phyloP scores from a whole-genome alignment of 2,113 vertebrate genomes.

The Ophthalmolycus amberensis region DNA sequence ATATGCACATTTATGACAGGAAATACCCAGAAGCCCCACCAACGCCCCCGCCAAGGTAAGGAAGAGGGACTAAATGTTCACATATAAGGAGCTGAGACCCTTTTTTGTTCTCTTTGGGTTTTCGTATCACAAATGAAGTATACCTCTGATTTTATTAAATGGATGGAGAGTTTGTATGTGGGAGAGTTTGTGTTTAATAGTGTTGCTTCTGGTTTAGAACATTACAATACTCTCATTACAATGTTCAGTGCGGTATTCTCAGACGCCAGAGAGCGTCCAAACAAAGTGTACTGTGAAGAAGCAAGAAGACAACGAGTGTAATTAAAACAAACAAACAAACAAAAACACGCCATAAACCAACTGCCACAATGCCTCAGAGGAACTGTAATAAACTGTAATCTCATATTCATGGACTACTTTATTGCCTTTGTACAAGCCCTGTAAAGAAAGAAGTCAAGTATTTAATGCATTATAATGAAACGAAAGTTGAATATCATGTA shows the following conservation, averaged over 20 bases:
- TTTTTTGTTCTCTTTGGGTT: not conserved
- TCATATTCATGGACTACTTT: no score
- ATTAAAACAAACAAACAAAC: no score
- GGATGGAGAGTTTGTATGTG: not conserved
- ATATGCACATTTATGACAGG: conserved; percentile 89
- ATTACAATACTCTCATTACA: not conserved
- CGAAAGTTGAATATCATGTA: not conserved
- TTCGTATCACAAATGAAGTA: not conserved
- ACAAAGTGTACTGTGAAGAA: not conserved
- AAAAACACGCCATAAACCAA: not conserved
- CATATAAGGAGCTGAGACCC: not conserved
- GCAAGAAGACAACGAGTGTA: not conserved
- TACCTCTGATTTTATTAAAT: not conserved
- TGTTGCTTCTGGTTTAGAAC: not conserved
- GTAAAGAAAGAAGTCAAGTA: not conserved
- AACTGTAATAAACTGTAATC: no score
- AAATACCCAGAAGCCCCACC: conserved; percentile 86
- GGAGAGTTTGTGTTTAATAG: not conserved
- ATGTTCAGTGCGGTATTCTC: not conserved
- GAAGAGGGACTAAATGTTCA: not conserved
- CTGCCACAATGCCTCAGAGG: not conserved
- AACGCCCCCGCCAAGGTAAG: conserved; percentile 89
- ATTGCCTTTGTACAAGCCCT: no score
- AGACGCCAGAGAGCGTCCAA: not conserved
- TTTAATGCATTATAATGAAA: not conserved